Evolutionary conservation across 2,888 invertebrate species (phyloP).

Genomic region (Metellina segmentata): DNA sequence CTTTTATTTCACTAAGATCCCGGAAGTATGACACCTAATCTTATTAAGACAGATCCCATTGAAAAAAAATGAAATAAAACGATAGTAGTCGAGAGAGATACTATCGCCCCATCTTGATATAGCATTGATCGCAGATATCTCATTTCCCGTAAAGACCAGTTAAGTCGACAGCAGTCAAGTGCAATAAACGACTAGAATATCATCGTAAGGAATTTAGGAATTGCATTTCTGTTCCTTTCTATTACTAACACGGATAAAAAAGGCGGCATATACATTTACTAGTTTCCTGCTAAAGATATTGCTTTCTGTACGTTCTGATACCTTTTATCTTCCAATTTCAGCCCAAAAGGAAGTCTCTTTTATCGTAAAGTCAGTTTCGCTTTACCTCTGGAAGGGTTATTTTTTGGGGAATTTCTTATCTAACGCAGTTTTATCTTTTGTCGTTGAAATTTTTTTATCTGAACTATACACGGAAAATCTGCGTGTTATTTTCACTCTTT

Average conservation of each 20-base stretch:
- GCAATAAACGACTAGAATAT: constrained; percentile 35
- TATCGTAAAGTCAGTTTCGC: background rate
- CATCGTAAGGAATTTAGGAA: constrained; percentile 37
- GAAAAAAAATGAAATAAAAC: no score
- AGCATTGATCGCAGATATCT: background rate
- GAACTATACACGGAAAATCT: no score
- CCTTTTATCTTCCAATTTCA: constrained; percentile 35
- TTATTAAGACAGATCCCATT: no score
- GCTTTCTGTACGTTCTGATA: constrained; percentile 24
- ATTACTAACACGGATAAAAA: constrained; percentile 31
- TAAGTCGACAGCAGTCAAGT: constrained; percentile 5
- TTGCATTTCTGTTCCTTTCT: constrained; percentile 45
- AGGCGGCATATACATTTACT: background rate
- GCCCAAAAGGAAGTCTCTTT: constrained; percentile 14
- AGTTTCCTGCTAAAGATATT: constrained; percentile 25
- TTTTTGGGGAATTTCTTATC: background rate
- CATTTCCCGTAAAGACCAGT: constrained; percentile 1
- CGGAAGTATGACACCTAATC: background rate
- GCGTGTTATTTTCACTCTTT: no score
- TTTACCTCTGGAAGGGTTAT: background rate
- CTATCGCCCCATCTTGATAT: constrained; percentile 5
- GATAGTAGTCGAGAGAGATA: background rate
- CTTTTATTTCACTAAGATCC: background rate
- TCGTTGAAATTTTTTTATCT: background rate
- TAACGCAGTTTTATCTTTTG: background rate